Evolutionary conservation across 2,888 invertebrate species (phyloP), one percentile per base, ranked within the genome.

Genomic region (Orgyia antiqua): DNA sequence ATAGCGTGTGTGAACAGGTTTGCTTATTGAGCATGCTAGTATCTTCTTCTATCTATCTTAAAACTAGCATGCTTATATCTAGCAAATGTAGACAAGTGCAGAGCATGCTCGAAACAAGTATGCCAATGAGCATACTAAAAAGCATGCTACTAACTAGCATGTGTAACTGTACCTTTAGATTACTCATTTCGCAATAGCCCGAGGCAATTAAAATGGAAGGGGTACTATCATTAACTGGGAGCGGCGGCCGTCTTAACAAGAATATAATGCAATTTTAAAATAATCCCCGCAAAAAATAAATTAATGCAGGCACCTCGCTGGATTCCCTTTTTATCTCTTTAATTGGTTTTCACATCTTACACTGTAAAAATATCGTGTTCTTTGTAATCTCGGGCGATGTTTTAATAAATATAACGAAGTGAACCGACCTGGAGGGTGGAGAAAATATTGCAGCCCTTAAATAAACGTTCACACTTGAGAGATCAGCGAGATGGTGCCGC

Each of bases 301-400:
- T 86, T 86, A 86, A 83, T 84, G 83, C 83, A 77, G 79, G 82
- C 83, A 82, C 84, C 84, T 84, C 82, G 68, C 78, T 69, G 76
- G 83, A 83, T 78, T 78, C 72, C 64, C 82, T 83, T 86, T 87
- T 87, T 87, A 87, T 87, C 87, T 87, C 75, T 80, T 86, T 87
- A 87, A 87, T 87, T 87, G 86, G 84, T 87, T 87, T 87, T 87
- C 84, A 86, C 86, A 87, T 87, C 87, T 87, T 79, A 72, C 76
- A 72, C 78, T 84, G 77, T 76, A 84, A 84, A 84, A 83, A 84
- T 84, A 84, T 84, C 83, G 75, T 83, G 80, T 83, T 82, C 82
- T 83, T 80, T 80, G 80, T 84, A 86, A 86, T 86, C 86, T 84
- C 79, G 75, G 82, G 73, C 75, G 84, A 80, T 86, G 84, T 84